Evolutionary conservation across 1,140 invertebrate genomes (phyloP), one percentile per base, ranked within the genome.

Genomic region (Anoplophora glabripennis): DNA sequence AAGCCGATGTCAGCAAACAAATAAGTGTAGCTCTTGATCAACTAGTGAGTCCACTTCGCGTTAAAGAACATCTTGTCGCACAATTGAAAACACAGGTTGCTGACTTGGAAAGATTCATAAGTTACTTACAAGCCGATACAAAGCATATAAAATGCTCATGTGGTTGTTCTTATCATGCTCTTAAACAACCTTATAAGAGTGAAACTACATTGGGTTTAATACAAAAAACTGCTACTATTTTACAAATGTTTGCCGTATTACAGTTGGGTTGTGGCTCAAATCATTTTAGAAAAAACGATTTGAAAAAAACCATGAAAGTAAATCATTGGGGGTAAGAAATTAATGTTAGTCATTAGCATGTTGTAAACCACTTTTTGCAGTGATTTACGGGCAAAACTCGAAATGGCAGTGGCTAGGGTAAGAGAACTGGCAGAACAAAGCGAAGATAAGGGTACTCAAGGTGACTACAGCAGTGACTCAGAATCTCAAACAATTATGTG

Each of bases 81-180:
- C 97, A 99, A 76, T 78, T 99, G 8, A 97, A 98, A 78, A 94
- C 93, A 8, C 97, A 99, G 77, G 94, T 99, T 46, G 85, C 88
- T 44, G 97, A 99, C 78, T 83, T 99, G 73, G 97, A 99, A 76
- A 84, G 94, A 59, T 99, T 99, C 75, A 98, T 99, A 70, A 86
- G 92, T 68, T 95, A 98, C 72, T 81, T 99, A 54, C 96, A 99
- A 84, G 89, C 87, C 76, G 85, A 86, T 69, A 79, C 81, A 1
- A 74, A 73, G 40, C 75, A 76, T 64, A 48, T 74, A 8, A 79
- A 82, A 59, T 88, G 86, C 69, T 82, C 82, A 2, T 86, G 84
- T 72, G 80, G 81, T 9, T 88, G 85, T 76, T 79, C 85, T 15
- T 79, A 86, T 35, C 86, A 88, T 66, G 65, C 74, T 18, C 46